Base-by-base conservation (phyloP, 2,113 vertebrate genomes). In the Myanophis thanlyinensis region DNA sequence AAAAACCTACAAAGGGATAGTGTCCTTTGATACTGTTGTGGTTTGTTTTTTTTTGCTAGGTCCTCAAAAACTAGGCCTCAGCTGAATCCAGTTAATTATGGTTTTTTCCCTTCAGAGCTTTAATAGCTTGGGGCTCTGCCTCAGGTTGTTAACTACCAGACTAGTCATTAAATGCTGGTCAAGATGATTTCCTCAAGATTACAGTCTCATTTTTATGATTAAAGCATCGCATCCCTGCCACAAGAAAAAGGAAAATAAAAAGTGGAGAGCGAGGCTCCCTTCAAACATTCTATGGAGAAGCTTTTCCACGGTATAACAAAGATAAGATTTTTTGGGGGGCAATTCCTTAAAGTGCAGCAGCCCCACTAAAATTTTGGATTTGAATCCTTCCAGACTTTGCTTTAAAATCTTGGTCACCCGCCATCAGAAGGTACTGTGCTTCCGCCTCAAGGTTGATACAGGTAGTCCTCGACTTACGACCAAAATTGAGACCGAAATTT, bases 151-250 rank as follows among this genome's bases (percentile, higher is more conserved):
- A 92, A 56, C 89, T 96, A 93, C 87, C 44, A 89, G 90, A 92
- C 84, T 44, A 92, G 47, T 94, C 92, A 91, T 94, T 95, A 95
- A 92, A 84, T 90, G 89, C 89, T 52, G 40, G 92, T 93, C 95
- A 93, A 48, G 93, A 94, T 93, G 93, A 93, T 94, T 96, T 96
- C 93, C 96, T 91, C 47, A 85, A 92, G 59, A 62, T 92, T 35
- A 73, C 44, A 62, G 44, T 20, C 44, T 93, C 91, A 52, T 53
- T 94, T 96, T 51, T 2, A 4, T 10, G 90, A 56, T 67, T 4
- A 87, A 95, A 93, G 89, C 9, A 44, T 49, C 30, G 20, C 88
- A 93, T 91, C 27, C 87, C 11, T 88, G 93, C 52, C 85, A 13
- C 44, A 48, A 49, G 85, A 80, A 25, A 25, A 1, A 47, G 0